Conservation (phyloP, 2,888 invertebrate species). For the Ichneumon xanthorius region DNA sequence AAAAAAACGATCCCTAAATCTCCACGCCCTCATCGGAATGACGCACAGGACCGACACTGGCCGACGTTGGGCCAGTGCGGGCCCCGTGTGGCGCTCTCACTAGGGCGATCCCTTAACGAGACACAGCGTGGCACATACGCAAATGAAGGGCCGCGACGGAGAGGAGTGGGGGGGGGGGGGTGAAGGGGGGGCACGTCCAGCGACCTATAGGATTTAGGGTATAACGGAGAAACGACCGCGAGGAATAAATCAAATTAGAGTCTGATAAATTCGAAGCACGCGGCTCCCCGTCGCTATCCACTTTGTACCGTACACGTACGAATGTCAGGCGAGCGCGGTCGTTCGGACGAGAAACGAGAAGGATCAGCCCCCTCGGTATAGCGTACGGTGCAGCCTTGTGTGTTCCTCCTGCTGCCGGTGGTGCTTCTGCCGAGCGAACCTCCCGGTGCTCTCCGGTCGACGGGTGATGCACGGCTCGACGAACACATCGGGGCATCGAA, state of each 20-base stretch:
- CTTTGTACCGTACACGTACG: slow-evolving; percentile 58
- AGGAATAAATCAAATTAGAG: slow-evolving; percentile 69
- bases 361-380: slow-evolving; percentile 56
- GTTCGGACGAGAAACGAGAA: slow-evolving; percentile 53
- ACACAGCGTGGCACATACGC: slow-evolving; percentile 51
- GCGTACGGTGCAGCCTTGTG: slow-evolving; percentile 24
- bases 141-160: slow-evolving; percentile 38
- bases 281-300: slow-evolving; percentile 66
- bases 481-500: slow-evolving; percentile 46
- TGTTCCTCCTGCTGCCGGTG: slow-evolving; percentile 19
- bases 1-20: not conserved
- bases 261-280: slow-evolving; percentile 69
- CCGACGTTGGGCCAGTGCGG: too few species aligned
- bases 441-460: slow-evolving; percentile 64
- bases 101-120: slow-evolving; percentile 58
- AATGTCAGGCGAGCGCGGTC: slow-evolving; percentile 27
- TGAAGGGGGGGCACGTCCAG: not conserved
- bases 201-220: slow-evolving; percentile 6
- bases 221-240: slow-evolving; percentile 52
- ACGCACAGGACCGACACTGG: too few species aligned
- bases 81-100: too few species aligned
- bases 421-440: slow-evolving; percentile 38
- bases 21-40: too few species aligned
- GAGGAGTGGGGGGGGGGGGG: not conserved
- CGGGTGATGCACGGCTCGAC: slow-evolving; percentile 55